A percentile compares a stretch with the other conserved stretches of the same genome.
Evolutionary conservation across 2,888 invertebrate genomes (phyloP).

Genomic region (Meandrusa payeni): DNA sequence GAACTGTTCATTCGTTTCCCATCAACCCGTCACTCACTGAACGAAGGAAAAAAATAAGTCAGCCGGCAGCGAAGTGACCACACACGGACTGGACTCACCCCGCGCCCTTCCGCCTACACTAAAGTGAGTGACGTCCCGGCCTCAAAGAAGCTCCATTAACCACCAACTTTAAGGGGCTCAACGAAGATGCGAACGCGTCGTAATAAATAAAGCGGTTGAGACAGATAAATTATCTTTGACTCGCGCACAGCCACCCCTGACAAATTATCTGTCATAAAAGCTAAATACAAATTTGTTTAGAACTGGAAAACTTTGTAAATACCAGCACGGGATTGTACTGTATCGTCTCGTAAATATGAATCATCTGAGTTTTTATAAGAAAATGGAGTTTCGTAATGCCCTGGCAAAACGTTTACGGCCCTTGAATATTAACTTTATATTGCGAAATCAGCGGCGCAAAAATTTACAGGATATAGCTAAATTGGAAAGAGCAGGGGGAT

Average conservation of each 20-base stretch:
- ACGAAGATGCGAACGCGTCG: conserved; percentile 71
- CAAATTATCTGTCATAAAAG: conserved; percentile 78
- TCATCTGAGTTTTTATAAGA: conserved; percentile 33
- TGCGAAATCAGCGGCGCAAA: conserved; percentile 42
- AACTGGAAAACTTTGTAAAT: conserved; percentile 67
- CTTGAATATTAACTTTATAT: conserved; percentile 44
- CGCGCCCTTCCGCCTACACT: conserved; percentile 27
- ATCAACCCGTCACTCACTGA: conserved; percentile 54
- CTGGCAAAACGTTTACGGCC: conserved; percentile 25
- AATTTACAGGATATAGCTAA: conserved; percentile 47
- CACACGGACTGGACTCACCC: conserved; percentile 34
- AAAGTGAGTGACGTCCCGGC: conserved; percentile 61
- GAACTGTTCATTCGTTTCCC: conserved; percentile 53
- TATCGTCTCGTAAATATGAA: conserved; percentile 44
- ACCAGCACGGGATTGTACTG: conserved; percentile 53
- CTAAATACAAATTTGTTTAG: conserved; percentile 73
- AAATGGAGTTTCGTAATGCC: conserved; percentile 24
- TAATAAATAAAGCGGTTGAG: conserved; percentile 78
- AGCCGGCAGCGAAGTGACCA: conserved; percentile 45
- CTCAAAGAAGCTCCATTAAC: conserved; percentile 73
- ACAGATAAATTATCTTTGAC: conserved; percentile 80
- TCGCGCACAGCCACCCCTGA: conserved; percentile 70
- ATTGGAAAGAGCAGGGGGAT: conserved; percentile 54
- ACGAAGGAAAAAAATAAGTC: conserved; percentile 51
- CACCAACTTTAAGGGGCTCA: conserved; percentile 72